Percentiles rank a stretch among this genome's conserved stretches.
Evolutionary conservation across 2,797 vertebrate species (phyloP).

Genomic region (Cuculus canorus): DNA sequence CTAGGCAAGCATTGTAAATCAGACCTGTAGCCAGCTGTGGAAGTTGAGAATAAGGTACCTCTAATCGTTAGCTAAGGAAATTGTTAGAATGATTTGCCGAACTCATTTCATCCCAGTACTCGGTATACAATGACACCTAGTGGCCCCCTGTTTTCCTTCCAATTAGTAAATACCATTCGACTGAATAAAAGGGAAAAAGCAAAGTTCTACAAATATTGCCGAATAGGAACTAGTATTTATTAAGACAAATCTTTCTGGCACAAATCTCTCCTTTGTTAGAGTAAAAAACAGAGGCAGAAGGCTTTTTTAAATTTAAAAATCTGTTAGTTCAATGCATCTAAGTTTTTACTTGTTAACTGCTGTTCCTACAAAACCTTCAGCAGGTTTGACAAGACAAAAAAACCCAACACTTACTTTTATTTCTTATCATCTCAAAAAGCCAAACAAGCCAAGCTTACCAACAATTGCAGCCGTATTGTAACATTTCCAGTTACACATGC

Average conservation of each 20-base stretch:
- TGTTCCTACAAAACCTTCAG: background rate
- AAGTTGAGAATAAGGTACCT: background rate
- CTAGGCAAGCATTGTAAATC: no score
- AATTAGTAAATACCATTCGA: background rate
- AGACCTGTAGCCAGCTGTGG: background rate
- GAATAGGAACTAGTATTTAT: background rate
- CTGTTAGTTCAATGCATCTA: background rate
- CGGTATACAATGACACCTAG: slow-evolving; percentile 2
- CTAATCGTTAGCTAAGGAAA: background rate
- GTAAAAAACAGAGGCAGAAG: background rate
- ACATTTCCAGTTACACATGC: background rate
- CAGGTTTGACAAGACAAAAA: background rate
- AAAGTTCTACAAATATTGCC: background rate
- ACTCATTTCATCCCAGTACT: background rate
- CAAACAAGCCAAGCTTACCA: background rate
- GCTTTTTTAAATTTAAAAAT: background rate
- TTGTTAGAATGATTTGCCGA: background rate
- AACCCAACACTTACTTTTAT: background rate
- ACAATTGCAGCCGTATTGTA: background rate
- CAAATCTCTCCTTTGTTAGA: background rate
- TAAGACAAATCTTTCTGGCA: background rate
- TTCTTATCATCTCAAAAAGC: background rate
- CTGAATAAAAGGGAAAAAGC: background rate
- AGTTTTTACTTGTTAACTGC: background rate
- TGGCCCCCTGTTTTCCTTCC: background rate